phyloP scores from a whole-genome alignment of 2,113 vertebrate genomes.

The Grus americana region DNA sequence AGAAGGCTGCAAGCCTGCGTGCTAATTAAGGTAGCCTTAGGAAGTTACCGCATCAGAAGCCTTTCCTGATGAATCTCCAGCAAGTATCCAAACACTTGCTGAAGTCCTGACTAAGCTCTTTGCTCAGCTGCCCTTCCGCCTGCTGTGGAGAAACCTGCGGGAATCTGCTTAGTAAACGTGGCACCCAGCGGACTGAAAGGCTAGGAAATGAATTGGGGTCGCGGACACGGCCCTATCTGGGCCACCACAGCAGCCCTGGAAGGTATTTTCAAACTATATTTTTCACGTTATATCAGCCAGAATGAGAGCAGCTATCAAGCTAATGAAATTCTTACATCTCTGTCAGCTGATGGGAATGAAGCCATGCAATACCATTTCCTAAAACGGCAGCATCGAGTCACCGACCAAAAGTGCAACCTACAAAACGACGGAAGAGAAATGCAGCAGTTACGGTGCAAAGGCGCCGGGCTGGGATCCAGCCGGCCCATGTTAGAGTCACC shows the following conservation, averaged over 20 bases:
- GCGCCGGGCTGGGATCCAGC: neutral
- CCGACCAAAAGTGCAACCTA: neutral
- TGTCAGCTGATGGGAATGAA: slow-evolving; percentile 28
- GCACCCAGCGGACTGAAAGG: slow-evolving; percentile 9
- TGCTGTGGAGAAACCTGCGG: neutral
- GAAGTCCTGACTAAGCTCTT: neutral
- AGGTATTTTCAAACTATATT: slow-evolving; percentile 52
- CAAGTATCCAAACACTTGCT: neutral
- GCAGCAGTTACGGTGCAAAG: neutral
- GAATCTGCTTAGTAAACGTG: neutral
- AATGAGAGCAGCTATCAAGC: slow-evolving; percentile 22
- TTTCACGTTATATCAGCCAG: neutral
- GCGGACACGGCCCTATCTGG: slow-evolving; percentile 40
- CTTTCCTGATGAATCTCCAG: neutral
- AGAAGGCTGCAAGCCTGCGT: neutral
- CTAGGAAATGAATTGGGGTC: slow-evolving; percentile 46
- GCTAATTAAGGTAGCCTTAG: neutral
- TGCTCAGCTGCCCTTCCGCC: neutral
- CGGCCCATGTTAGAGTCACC: neutral
- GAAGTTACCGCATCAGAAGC: neutral
- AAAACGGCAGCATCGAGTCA: neutral
- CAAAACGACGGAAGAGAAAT: neutral
- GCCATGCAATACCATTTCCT: neutral
- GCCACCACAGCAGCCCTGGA: slow-evolving; percentile 37
- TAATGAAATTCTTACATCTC: slow-evolving; percentile 31